Evolutionary conservation across 1,140 invertebrate species (phyloP), one percentile per base, ranked within the genome.

Genomic region (Galendromus occidentalis): DNA sequence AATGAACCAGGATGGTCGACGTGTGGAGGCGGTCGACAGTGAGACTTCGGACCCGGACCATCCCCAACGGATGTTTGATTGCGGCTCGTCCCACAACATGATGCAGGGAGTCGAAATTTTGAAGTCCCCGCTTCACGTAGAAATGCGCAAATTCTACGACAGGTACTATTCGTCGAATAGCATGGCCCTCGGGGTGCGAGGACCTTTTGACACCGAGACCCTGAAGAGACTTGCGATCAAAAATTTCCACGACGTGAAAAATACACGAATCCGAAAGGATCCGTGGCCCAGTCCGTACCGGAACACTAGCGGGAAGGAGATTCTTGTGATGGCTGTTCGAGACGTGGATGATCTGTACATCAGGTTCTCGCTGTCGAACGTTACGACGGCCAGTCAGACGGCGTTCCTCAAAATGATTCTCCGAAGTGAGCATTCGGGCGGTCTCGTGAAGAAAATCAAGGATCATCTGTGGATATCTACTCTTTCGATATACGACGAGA

Each of bases 281-380:
- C 25, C 33, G 2, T 59, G 51, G 51, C 51, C 51, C 14, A 33
- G 33, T 22, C 51, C 51, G 4, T 59, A 59, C 51, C 51, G n/a
- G 14, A 25, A 59, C 14, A 59, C 51, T 2, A 59, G 51, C 33
- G 51, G 51, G 25, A 59, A 59, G 9, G 51, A 59, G 25, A 59
- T 59, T 22, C 33, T 59, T 22, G 51, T 59, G 12, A 33, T 59
- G 25, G 25, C 51, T 20, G 51, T 33, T 20, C 14, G 51, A 33
- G 51, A 59, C 22, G 51, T 59, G 25, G 33, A 59, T 59, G 51
- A 59, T 22, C 22, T 59, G 2, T 59, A 59, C 33, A 59, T 59
- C 2, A 25, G 51, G 12, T 59, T 59, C 25, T 59, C 51, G 22
- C 51, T 59, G 33, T 33, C 51, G 25, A 59, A 59, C 33, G 33